Evolutionary conservation across 2,888 invertebrate species (phyloP).

Genomic region (Gastracanthus pulcherrimus): DNA sequence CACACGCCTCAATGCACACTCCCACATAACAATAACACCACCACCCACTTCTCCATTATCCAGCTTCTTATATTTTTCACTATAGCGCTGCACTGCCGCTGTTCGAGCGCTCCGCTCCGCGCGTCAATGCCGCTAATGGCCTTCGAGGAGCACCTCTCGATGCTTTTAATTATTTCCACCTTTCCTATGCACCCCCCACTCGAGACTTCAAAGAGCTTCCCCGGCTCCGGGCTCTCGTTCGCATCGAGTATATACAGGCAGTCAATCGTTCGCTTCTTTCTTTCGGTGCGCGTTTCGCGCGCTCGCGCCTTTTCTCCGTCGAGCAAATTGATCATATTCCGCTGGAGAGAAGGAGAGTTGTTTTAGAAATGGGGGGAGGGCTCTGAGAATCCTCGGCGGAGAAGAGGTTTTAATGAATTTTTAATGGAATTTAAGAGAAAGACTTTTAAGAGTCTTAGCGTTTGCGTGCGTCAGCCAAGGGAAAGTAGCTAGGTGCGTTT

Average conservation of each 20-base stretch:
- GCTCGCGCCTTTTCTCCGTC: background rate
- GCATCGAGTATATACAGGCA: too few relatives aligned
- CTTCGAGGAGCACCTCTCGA: conserved; percentile 69
- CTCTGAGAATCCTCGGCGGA: too few relatives aligned
- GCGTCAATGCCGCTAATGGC: conserved; percentile 68
- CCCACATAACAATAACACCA: too few relatives aligned
- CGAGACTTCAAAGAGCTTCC: conserved; percentile 53
- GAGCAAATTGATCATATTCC: conserved; percentile 22
- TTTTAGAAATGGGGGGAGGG: too few relatives aligned
- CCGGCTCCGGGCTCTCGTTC: conserved; percentile 7
- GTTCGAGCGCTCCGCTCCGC: conserved; percentile 57
- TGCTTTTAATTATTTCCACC: conserved; percentile 74
- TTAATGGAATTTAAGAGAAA: too few relatives aligned
- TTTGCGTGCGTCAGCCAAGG: too few relatives aligned
- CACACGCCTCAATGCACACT: too few relatives aligned
- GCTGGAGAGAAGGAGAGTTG: background rate
- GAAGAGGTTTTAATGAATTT: too few relatives aligned
- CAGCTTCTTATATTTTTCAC: background rate
- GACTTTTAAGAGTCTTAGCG: too few relatives aligned
- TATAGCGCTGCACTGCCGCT: background rate
- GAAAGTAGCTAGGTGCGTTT: too few relatives aligned
- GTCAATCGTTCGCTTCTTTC: conserved; percentile 36
- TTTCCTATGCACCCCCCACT: conserved; percentile 63
- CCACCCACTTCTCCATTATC: too few relatives aligned
- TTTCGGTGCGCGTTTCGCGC: background rate